Evolutionary conservation across 30 jellyfish, hydroid and myxozoan species (phyloP), one percentile per base, ranked within the genome.

Genomic region (Mastigias papua): DNA sequence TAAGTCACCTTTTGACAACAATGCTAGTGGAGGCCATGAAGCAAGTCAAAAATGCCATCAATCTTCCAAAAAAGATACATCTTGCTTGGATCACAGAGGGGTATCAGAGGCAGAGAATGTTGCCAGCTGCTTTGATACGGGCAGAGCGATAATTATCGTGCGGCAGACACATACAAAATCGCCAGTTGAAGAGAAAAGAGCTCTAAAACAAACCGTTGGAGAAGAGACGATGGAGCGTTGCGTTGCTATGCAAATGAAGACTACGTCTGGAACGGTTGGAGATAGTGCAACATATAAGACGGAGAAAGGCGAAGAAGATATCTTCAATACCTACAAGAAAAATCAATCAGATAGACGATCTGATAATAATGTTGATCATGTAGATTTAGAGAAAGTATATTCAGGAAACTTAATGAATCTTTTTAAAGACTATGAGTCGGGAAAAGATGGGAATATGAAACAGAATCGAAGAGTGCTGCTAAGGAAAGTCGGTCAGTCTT

Each of bases 121-220:
- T 2, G 20, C 13, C 15, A 17, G 74, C 19, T 25, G 74, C 26
- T 63, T 63, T 27, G 74, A 63, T 63, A 63, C 35, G 23, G 74
- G 74, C n/a, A 63, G 74, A 27, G 74, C 74, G 13, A n/a, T 63
- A 7, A 63, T 63, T 13, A 63, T 63, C 2, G 74, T 63, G 42
- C 35, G 74, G 6, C 74, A 23, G 23, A 25, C 35, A 7, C 74
- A 63, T 15, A 26, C 74, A 63, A 23, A 63, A 26, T 25, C 13
- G 54, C 54, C 54, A 42, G 54, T 15, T 42, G 13, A 42, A 4
- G 54, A 42, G 54, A 42, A 15, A 42, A 42, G 13, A 4, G 13
- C 54, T 42, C 13, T 42, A 4, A 42, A 8, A 15, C 7, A 42
- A 4, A 42, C 13, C 54, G 13, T 4, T 42, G 54, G 13, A 42